Percentiles rank a stretch among this genome's conserved stretches.
phyloP scores from a whole-genome alignment of 2,113 vertebrate species.

The Platycercus adscitus region DNA sequence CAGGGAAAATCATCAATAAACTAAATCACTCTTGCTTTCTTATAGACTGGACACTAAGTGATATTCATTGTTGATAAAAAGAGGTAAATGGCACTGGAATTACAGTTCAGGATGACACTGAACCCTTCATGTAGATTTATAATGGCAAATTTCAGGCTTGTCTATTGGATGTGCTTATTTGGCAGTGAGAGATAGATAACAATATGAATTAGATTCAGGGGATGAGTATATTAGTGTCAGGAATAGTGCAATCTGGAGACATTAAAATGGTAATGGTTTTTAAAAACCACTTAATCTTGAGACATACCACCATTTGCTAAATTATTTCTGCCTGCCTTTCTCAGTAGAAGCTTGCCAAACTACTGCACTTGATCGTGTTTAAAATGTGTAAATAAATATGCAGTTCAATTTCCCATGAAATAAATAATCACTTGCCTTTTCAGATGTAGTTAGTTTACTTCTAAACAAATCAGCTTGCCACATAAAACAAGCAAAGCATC shows the following conservation, averaged over 20 bases:
- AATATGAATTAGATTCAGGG: conserved; percentile 44
- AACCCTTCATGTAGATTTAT: neutral
- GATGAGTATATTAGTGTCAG: conserved; percentile 31
- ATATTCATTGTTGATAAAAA: neutral
- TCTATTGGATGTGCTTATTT: neutral
- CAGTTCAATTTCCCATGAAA: conserved; percentile 64
- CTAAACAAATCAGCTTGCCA: conserved; percentile 37
- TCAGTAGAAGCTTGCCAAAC: conserved; percentile 58
- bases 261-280: conserved; percentile 58
- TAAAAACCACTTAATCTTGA: conserved; percentile 60
- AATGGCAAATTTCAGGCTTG: conserved; percentile 9
- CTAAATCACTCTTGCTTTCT: neutral
- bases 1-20: neutral
- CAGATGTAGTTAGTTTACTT: conserved; percentile 37
- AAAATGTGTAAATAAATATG: conserved; percentile 63
- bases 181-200: conserved; percentile 41
- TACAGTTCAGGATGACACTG: neutral
- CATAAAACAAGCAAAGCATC: neutral
- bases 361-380: conserved; percentile 50
- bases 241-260: conserved; percentile 49
- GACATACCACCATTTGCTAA: conserved; percentile 50
- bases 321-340: conserved; percentile 58
- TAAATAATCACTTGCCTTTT: conserved; percentile 56
- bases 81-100: neutral
- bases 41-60: neutral